Conservation (phyloP, 2,113 vertebrate species). For the Trematocara marginatum region DNA sequence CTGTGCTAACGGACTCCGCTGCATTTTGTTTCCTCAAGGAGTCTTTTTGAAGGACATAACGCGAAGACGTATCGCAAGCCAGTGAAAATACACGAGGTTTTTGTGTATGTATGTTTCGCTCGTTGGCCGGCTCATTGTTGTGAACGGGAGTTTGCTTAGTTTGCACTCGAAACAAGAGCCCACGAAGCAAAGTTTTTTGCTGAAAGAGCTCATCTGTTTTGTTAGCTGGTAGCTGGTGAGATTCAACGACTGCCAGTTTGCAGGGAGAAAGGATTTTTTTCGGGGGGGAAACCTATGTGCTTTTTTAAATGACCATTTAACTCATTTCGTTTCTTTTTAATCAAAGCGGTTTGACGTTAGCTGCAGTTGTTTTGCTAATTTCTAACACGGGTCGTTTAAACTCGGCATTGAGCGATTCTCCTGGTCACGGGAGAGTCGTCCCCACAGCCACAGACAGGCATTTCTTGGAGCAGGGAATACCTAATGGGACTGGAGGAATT, state of each 20-base stretch:
- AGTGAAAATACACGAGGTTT: conserved; percentile 2
- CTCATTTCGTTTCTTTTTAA: not conserved
- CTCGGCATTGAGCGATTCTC: conserved; percentile 28
- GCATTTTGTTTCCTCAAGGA: conserved; percentile 18
- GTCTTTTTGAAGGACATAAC: conserved; percentile 13
- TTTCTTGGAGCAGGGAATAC: conserved; percentile 48
- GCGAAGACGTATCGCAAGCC: not conserved
- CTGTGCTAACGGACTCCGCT: conserved; percentile 40
- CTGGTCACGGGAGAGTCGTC: conserved; percentile 55
- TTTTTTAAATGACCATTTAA: not conserved
- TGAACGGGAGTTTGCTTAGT: conserved; percentile 62
- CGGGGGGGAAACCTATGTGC: fast-evolving
- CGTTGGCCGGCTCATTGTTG: conserved; percentile 36
- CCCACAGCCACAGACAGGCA: conserved; percentile 27
- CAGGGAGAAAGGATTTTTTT: not conserved
- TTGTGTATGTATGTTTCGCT: conserved; percentile 11
- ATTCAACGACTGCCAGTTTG: conserved; percentile 3
- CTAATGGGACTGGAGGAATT: conserved; percentile 58
- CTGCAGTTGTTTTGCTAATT: conserved; percentile 29
- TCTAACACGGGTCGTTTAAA: conserved; percentile 22
- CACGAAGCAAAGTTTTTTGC: conserved; percentile 65
- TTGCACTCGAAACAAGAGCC: conserved; percentile 55
- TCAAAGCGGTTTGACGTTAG: not conserved
- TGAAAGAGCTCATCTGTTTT: conserved; percentile 63
- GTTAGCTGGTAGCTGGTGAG: conserved; percentile 56